Percentiles rank a stretch among this genome's conserved stretches.
phyloP scores from a whole-genome alignment of 2,888 invertebrate genomes.

The Acrobasis repandana region DNA sequence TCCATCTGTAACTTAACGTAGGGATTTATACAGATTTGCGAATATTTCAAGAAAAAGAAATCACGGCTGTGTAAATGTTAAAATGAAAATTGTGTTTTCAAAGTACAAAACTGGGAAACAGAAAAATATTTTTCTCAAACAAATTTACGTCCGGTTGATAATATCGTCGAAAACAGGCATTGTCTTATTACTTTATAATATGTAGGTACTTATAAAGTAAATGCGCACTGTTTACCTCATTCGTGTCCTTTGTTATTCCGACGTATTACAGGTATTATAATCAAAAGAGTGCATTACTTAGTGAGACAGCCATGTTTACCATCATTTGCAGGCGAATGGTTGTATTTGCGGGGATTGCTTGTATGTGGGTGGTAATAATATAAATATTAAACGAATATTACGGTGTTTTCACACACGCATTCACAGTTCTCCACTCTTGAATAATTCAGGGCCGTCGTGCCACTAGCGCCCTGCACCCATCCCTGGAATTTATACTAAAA shows the following conservation, averaged over 20 bases:
- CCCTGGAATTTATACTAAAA: conserved; percentile 38
- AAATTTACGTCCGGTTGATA: conserved; percentile 20
- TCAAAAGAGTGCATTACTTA: conserved; percentile 48
- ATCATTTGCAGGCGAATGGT: conserved; percentile 50
- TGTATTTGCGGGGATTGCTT: conserved; percentile 55
- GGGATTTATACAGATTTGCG: conserved; percentile 13
- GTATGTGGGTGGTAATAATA: conserved; percentile 59
- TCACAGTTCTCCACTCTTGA: conserved; percentile 65
- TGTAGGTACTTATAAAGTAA: conserved; percentile 30
- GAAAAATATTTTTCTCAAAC: conserved; percentile 3
- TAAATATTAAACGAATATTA: conserved; percentile 75
- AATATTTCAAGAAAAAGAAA: conserved; percentile 14
- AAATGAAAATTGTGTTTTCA: conserved; percentile 18
- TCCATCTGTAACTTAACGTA: conserved; percentile 10
- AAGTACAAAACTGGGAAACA: conserved; percentile 1
- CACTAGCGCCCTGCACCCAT: conserved; percentile 37
- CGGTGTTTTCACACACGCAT: conserved; percentile 66
- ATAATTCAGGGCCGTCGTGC: conserved; percentile 64
- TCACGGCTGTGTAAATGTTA: conserved; percentile 15
- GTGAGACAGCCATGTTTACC: conserved; percentile 48
- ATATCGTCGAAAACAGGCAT: conserved; percentile 27
- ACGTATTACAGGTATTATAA: conserved; percentile 38
- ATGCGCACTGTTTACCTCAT: conserved; percentile 28
- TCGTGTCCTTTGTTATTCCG: conserved; percentile 37
- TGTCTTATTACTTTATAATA: conserved; percentile 40